Percentiles rank a stretch among this genome's conserved stretches.
phyloP scores from a whole-genome alignment of 2,113 vertebrate species.

The Empidonax alnorum region DNA sequence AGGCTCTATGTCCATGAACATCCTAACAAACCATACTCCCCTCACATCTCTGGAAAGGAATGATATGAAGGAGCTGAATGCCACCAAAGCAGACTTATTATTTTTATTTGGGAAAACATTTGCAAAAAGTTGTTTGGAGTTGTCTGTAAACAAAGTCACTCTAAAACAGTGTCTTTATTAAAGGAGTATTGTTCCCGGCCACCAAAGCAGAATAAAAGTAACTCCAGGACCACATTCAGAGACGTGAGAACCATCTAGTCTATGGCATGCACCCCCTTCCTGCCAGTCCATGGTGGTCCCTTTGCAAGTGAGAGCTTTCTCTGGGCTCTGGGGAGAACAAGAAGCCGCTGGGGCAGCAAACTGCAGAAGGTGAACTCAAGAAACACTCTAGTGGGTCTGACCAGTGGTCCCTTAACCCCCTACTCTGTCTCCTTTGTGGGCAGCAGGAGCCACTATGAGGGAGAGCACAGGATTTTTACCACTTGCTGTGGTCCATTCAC shows the following conservation, averaged over 20 bases:
- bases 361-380: not conserved
- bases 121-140: constrained; percentile 4
- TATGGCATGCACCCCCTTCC: not conserved
- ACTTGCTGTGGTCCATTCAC: not conserved
- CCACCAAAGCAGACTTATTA: constrained; percentile 48
- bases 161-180: constrained; percentile 12
- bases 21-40: not conserved
- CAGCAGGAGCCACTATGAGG: not conserved
- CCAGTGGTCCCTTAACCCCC: not conserved
- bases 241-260: not conserved
- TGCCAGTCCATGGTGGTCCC: not conserved
- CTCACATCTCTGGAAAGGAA: constrained; percentile 33
- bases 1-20: not conserved
- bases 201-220: constrained; percentile 44
- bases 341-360: not conserved
- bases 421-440: not conserved
- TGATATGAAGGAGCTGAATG: constrained; percentile 5
- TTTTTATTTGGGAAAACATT: constrained; percentile 33
- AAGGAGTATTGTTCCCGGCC: constrained; percentile 22
- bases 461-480: not conserved
- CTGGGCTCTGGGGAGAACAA: not conserved
- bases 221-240: constrained; percentile 32
- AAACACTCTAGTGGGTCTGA: not conserved
- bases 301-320: not conserved
- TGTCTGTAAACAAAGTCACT: not conserved